phyloP scores from a whole-genome alignment of 2,888 invertebrate genomes.

The Diaphora mendica region DNA sequence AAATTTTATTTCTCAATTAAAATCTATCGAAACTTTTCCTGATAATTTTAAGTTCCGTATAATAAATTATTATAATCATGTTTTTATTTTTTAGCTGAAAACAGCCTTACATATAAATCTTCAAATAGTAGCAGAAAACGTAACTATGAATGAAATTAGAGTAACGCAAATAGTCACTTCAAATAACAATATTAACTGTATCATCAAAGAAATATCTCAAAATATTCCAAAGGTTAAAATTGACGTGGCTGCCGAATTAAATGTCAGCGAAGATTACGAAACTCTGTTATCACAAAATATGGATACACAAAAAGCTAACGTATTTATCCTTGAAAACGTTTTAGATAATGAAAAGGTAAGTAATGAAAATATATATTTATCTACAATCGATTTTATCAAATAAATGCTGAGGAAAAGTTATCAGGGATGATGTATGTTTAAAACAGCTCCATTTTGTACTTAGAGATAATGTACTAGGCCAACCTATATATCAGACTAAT shows the following conservation, averaged over 20 bases:
- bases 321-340: slow-evolving; percentile 60
- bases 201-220: slow-evolving; percentile 45
- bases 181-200: slow-evolving; percentile 37
- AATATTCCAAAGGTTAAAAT: slow-evolving; percentile 41
- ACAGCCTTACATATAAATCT: slow-evolving; percentile 59
- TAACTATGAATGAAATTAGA: slow-evolving; percentile 40
- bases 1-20: too few relatives aligned
- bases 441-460: not conserved
- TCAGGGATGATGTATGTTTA: not conserved
- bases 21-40: too few relatives aligned
- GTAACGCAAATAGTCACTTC: slow-evolving; percentile 49
- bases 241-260: slow-evolving; percentile 34
- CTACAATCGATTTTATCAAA: not conserved
- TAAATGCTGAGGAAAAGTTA: not conserved
- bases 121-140: slow-evolving; percentile 64
- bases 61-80: not conserved
- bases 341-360: slow-evolving; percentile 59
- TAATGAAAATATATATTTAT: not conserved
- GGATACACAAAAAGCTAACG: slow-evolving; percentile 41
- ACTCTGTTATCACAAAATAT: slow-evolving; percentile 28
- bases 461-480: too few relatives aligned
- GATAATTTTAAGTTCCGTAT: too few relatives aligned
- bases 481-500: too few relatives aligned
- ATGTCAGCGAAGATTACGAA: slow-evolving; percentile 29
- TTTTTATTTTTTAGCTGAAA: slow-evolving; percentile 53